Evolutionary conservation across 2,113 vertebrate species (phyloP).

Genomic region (Nansenia antarctica): DNA sequence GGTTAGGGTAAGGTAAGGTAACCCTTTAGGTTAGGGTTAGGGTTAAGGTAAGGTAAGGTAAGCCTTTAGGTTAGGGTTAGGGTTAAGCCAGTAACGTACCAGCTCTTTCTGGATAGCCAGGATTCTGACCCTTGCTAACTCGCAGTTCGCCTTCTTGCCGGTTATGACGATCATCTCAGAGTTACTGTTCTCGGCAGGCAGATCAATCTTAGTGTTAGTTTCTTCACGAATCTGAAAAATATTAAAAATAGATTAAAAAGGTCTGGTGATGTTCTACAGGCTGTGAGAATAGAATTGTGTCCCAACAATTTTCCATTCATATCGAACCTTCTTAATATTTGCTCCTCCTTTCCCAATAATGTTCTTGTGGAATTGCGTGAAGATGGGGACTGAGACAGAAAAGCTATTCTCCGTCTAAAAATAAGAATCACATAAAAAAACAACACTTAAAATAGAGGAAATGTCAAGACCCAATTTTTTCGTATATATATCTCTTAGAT

Average conservation of each 20-base stretch:
- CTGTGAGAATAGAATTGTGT: not conserved
- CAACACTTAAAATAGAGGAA: not conserved
- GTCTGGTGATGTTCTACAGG: not conserved
- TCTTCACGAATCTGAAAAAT: constrained; percentile 95
- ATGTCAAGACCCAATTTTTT: no score
- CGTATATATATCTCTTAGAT: no score
- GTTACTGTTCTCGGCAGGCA: constrained; percentile 98
- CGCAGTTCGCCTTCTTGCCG: constrained; percentile 95
- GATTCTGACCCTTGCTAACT: constrained; percentile 88
- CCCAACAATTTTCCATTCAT: not conserved
- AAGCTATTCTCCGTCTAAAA: constrained; percentile 93
- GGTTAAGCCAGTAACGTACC: constrained; percentile 69
- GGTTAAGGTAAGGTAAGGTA: no score
- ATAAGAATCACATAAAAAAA: not conserved
- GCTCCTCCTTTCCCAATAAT: constrained; percentile 99
- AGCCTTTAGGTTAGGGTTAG: no score
- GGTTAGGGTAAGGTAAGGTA: no score
- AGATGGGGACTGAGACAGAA: constrained; percentile 96
- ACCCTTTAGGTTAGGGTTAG: no score
- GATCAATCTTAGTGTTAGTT: constrained; percentile 97
- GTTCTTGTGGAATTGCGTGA: constrained; percentile 99
- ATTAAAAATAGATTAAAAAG: not conserved
- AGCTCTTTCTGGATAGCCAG: constrained; percentile 97
- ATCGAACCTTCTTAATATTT: constrained; percentile 94
- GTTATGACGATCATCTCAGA: constrained; percentile 98